Base-by-base conservation (phyloP, 2,797 vertebrate species). In the Girardinus metallicus region DNA sequence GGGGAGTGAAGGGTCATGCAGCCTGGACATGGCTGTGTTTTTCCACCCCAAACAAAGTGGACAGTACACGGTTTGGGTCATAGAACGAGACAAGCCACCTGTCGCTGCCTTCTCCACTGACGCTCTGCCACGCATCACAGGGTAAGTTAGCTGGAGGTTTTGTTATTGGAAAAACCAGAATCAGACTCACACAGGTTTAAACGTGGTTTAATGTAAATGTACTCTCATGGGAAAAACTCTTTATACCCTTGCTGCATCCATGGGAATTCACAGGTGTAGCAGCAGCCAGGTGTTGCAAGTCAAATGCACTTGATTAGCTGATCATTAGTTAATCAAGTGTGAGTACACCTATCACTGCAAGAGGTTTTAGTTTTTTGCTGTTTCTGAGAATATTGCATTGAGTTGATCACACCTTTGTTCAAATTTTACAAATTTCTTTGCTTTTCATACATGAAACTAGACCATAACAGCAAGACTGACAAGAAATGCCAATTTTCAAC, bases 1-100 rank as follows among this genome's bases (percentile, higher is more conserved):
- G 87, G 92, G 92, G 7, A 83, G 89, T 0, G 87, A 81, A 26
- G 85, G 80, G 8, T 81, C 86, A 51, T 96, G 96, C 36, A 93
- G 93, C 79, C 87, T 96, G 83, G 96, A 96, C 86, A 90, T 96
- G 94, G 93, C 95, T 0, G 86, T 96, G 73, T 96, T 96, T 90
- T 91, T 96, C 36, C 95, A 96, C 82, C 96, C 95, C 9, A 91
- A 87, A 82, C 95, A 95, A 85, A 96, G 89, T 3, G 96, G 96
- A 0, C 93, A 90, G 16, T 96, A 96, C 89, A 96, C 94, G 49
- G 92, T 95, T 75, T 94, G 95, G 95, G 93, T 96, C 31, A 92
- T 95, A 57, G 94, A 95, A 92, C 89, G 96, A 64, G 95, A 96
- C 91, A 95, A 96, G 89, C 82, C 84, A 0, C 94, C 94, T 0